Evolutionary conservation across 2,113 vertebrate genomes (phyloP).

Genomic region (Caracal caracal): DNA sequence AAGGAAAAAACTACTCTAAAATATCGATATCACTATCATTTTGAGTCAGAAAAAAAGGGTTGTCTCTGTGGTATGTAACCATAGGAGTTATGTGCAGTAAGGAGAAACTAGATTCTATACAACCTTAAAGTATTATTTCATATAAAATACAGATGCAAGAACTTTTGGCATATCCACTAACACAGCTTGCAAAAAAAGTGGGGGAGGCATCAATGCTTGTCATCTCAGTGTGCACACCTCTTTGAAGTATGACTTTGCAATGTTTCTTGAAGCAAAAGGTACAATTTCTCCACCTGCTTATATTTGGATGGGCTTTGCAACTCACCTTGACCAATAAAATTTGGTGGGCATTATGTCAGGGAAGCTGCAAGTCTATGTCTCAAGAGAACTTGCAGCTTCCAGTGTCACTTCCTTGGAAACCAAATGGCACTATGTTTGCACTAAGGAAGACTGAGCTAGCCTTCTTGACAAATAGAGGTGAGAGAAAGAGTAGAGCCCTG

Average conservation of each 20-base stretch:
- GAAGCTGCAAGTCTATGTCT: background rate
- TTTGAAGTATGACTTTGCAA: background rate
- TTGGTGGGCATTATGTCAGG: background rate
- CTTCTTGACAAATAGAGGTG: background rate
- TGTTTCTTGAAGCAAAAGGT: background rate
- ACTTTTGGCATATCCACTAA: background rate
- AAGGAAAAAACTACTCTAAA: background rate
- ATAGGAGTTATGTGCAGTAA: background rate
- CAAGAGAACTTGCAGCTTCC: background rate
- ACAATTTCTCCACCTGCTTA: background rate
- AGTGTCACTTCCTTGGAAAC: background rate
- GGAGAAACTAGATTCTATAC: background rate
- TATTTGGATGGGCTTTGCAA: background rate
- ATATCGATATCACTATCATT: conserved; percentile 22
- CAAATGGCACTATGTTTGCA: background rate
- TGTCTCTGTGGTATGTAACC: background rate
- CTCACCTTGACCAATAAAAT: background rate
- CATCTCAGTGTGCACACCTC: background rate
- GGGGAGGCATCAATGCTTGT: background rate
- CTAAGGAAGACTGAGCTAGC: background rate
- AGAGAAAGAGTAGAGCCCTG: background rate
- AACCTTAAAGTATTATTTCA: background rate
- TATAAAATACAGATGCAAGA: background rate
- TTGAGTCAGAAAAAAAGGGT: background rate
- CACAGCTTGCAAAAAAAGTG: background rate